Evolutionary conservation across 2,888 invertebrate genomes (phyloP).

Genomic region (Galerucella pusilla): DNA sequence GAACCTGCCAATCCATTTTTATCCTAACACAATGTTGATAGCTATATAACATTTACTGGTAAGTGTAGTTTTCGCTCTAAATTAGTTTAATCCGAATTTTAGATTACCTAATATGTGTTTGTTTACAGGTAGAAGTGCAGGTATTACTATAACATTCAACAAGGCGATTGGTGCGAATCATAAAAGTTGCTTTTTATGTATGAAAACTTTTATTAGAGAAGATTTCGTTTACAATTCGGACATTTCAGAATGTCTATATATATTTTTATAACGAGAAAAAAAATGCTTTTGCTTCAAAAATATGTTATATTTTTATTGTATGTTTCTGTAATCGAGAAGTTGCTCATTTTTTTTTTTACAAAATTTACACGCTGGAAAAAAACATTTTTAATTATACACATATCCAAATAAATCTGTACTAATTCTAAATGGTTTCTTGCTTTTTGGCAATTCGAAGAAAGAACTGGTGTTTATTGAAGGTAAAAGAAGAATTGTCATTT

Average conservation of each 20-base stretch:
- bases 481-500: too few relatives aligned
- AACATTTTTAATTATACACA: slow-evolving; percentile 17
- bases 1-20: slow-evolving; percentile 73
- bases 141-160: slow-evolving; percentile 29
- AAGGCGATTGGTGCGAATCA: slow-evolving; percentile 44
- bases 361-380: slow-evolving; percentile 4
- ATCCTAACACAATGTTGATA: slow-evolving; percentile 65
- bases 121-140: slow-evolving; percentile 33
- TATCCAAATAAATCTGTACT: slow-evolving; percentile 24
- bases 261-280: slow-evolving; percentile 35
- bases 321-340: slow-evolving; percentile 26
- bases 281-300: slow-evolving; percentile 34
- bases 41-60: slow-evolving; percentile 29
- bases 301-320: slow-evolving; percentile 23
- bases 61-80: slow-evolving; percentile 10
- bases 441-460: slow-evolving; percentile 4
- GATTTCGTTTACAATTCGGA: slow-evolving; percentile 40
- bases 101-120: neutral
- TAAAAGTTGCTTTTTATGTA: slow-evolving; percentile 47
- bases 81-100: neutral
- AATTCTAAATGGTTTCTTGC: neutral
- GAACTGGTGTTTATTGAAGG: neutral
- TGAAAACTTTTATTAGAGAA: slow-evolving; percentile 32
- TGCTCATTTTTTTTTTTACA: slow-evolving; percentile 34
- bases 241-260: slow-evolving; percentile 34